phyloP scores from a whole-genome alignment of 1,140 invertebrate genomes.

The Listronotus bonariensis region DNA sequence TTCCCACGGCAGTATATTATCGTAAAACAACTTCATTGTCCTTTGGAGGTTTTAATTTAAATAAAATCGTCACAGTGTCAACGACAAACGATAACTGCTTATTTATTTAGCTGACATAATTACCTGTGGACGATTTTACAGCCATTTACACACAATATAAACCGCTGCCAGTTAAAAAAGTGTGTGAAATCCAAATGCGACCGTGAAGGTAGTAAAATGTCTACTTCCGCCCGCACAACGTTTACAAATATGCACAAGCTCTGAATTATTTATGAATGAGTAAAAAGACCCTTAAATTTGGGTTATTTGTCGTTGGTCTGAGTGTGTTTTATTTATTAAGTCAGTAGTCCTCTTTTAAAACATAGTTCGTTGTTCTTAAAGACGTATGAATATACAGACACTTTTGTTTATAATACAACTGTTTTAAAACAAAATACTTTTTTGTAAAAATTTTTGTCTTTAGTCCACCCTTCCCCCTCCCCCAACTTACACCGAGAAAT shows the following conservation, averaged over 20 bases:
- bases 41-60: background rate
- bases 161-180: slow-evolving; percentile 46
- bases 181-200: slow-evolving; percentile 37
- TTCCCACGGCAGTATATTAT: no score
- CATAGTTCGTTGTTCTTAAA: no score
- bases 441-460: no score
- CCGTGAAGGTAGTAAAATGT: slow-evolving; percentile 24
- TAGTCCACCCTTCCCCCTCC: no score
- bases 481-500: no score
- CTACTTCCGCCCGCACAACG: slow-evolving; percentile 22
- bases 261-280: slow-evolving; percentile 30
- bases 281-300: slow-evolving; percentile 18
- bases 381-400: no score
- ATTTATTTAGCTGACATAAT: slow-evolving; percentile 32
- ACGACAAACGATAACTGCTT: slow-evolving; percentile 29
- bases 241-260: slow-evolving; percentile 12
- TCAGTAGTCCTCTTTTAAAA: no score
- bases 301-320: slow-evolving; percentile 15
- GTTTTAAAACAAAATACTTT: no score
- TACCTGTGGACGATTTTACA: slow-evolving; percentile 27
- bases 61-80: slow-evolving; percentile 23
- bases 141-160: slow-evolving; percentile 31
- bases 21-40: background rate
- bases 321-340: no score
- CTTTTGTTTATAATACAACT: no score